These are phyloP conservation scores for Cyclopterus lumpus DNA, from an alignment of 2,797 vertebrate genomes.

Conservation along the genomic window DNA sequence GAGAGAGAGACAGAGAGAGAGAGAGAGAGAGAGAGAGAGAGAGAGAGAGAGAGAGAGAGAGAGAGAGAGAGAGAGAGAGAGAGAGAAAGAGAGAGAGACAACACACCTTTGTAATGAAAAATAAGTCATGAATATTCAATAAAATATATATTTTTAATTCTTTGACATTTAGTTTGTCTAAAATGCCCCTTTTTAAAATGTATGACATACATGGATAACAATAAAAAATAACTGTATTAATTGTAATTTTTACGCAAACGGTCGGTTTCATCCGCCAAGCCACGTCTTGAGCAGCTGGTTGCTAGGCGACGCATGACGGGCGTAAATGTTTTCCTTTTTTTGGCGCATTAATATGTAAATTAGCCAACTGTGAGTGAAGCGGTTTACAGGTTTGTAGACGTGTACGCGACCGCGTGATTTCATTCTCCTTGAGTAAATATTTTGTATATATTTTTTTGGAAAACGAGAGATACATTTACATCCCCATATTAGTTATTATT, in stretches of 20 bases:
- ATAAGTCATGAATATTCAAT: too few relatives aligned
- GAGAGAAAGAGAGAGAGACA: too few relatives aligned
- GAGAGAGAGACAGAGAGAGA: background rate
- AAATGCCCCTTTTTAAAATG: background rate
- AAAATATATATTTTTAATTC: too few relatives aligned
- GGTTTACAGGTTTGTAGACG: background rate
- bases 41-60: too few relatives aligned
- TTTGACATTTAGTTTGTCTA: background rate
- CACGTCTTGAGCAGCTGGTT: slow-evolving; percentile 24
- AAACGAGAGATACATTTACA: too few relatives aligned
- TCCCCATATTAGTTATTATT: accelerated
- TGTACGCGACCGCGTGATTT: background rate
- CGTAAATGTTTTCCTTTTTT: background rate
- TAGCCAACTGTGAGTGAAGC: slow-evolving; percentile 27
- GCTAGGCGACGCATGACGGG: slow-evolving; percentile 48
- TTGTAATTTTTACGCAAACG: accelerated
- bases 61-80: too few relatives aligned
- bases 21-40: too few relatives aligned
- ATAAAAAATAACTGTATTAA: background rate
- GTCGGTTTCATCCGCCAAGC: background rate
- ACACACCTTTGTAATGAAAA: too few relatives aligned
- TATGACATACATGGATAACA: background rate
- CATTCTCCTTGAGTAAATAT: too few relatives aligned
- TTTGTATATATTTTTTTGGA: background rate
- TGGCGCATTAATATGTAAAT: slow-evolving; percentile 65